Evolutionary conservation across 2,888 invertebrate species (phyloP), one percentile per base, ranked within the genome.

Genomic region (Melanophora roralis): DNA sequence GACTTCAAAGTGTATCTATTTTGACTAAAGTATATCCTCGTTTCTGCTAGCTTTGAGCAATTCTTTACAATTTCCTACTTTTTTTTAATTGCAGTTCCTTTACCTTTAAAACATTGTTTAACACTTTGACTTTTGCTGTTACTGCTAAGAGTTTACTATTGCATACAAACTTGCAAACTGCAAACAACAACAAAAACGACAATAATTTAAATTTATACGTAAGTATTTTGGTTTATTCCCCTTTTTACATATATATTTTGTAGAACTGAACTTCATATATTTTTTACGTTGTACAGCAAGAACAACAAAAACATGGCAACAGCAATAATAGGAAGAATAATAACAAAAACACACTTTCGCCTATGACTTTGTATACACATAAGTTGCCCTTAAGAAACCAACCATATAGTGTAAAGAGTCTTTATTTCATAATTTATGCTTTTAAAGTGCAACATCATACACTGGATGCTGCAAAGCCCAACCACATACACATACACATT

Each of bases 401-500:
- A 72, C 72, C 75, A 62, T 80, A 49, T 75, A 80, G 79, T 80
- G 79, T 65, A 80, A 80, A 76, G 80, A 80, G 76, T 80, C 80
- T 80, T 80, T 80, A 80, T 80, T 80, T 76, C 80, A 80, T 80
- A 80, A 80, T 76, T 80, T 80, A 80, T 80, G 80, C 73, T 80
- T 80, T 76, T 51, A 73, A 80, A 80, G 72, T 80, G 80, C 80
- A 80, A 73, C 80, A 80, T 80, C 76, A 73, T 76, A 76, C 65
- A 65, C 21, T 19, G 19, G 5, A n/a, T 40, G 59, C 23, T 74
- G 34, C 67, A 51, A n/a, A 73, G 27, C 4, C 27, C 27, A 34
- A 47, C 19, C 14, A 57, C 21, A 16, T 34, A 34, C 36, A 16
- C 8, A n/a, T 38, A 45, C 36, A 49, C 49, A 73, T 51, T 36